phyloP scores from a whole-genome alignment of 2,113 vertebrate species.

The Pteruthius melanotis region DNA sequence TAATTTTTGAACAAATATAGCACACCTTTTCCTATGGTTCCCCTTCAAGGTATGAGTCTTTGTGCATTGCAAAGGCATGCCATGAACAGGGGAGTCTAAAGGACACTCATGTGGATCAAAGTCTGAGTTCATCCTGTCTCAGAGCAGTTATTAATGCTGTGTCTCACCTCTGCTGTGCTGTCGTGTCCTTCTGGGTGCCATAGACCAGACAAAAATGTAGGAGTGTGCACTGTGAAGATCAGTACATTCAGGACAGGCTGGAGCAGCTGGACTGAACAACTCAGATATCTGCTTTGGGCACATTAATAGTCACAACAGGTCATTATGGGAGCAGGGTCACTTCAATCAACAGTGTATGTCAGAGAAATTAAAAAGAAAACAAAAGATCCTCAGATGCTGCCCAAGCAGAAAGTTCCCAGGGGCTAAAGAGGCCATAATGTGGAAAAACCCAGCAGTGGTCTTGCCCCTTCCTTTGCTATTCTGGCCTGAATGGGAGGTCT shows the following conservation, averaged over 20 bases:
- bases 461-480: not conserved
- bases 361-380: not conserved
- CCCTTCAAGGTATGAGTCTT: not conserved
- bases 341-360: not conserved
- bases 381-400: not conserved
- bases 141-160: not conserved
- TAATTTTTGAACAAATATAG: constrained; percentile 50
- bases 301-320: fast-evolving
- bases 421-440: not conserved
- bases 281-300: not conserved
- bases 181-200: not conserved
- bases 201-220: not conserved
- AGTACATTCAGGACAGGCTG: not conserved
- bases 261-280: not conserved
- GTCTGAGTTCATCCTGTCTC: not conserved
- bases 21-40: constrained; percentile 3
- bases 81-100: not conserved
- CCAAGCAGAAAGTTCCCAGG: not conserved
- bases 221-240: not conserved
- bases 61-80: not conserved
- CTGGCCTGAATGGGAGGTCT: not conserved
- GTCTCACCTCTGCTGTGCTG: not conserved
- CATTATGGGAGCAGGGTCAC: not conserved
- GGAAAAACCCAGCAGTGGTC: not conserved
- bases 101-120: not conserved